phyloP scores from a whole-genome alignment of 2,888 invertebrate species.

The Ceramica pisi region DNA sequence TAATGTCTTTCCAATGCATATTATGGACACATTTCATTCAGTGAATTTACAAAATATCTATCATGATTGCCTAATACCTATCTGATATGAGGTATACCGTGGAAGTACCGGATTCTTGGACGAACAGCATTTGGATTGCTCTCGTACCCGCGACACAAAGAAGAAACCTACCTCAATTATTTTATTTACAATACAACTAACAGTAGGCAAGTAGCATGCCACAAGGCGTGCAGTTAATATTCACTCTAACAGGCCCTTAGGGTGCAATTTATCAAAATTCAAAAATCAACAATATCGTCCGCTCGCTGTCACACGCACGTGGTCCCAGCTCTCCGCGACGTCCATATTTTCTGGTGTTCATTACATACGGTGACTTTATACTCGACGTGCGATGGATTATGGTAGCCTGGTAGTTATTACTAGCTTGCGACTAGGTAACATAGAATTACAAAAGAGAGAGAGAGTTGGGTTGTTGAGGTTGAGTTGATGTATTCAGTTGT shows the following conservation, averaged over 20 bases:
- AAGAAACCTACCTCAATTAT: too few species aligned
- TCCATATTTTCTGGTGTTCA: conserved; percentile 54
- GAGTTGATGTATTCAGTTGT: too few species aligned
- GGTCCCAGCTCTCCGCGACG: conserved; percentile 26
- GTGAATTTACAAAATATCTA: too few species aligned
- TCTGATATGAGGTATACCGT: neutral
- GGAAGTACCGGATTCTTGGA: too few species aligned
- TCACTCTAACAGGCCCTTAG: conserved; percentile 17
- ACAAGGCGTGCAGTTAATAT: too few species aligned
- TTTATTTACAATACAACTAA: too few species aligned
- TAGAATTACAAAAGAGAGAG: neutral
- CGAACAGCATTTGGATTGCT: too few species aligned
- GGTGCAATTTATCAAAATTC: conserved; percentile 59
- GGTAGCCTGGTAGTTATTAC: neutral
- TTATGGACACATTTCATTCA: neutral
- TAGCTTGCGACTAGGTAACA: neutral
- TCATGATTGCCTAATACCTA: neutral
- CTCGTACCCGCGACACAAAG: too few species aligned
- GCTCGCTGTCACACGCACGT: conserved; percentile 47
- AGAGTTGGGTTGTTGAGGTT: too few species aligned
- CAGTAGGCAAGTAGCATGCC: too few species aligned
- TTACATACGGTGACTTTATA: conserved; percentile 32
- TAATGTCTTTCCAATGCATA: neutral
- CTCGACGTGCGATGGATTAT: conserved; percentile 11
- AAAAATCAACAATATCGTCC: conserved; percentile 50